These are phyloP conservation scores for Coelopa pilipes DNA, from an alignment of 2,888 invertebrate genomes.

Conservation along the genomic window DNA sequence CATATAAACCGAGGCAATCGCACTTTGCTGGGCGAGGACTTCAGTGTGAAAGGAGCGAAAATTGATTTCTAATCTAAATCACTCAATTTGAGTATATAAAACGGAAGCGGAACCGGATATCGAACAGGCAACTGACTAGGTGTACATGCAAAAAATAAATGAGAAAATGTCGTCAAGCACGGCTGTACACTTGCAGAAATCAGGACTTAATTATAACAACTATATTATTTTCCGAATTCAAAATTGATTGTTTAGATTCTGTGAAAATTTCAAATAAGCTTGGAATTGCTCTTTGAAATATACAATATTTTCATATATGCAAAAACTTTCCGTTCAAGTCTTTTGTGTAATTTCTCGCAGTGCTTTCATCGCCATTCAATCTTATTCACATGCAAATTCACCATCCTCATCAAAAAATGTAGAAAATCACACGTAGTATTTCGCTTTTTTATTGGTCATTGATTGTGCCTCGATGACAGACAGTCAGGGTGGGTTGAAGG, in stretches of 20 bases:
- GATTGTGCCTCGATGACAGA: constrained; percentile 46
- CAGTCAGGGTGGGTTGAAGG: constrained; percentile 24
- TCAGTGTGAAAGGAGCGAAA: constrained; percentile 31
- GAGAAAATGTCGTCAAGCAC: neutral
- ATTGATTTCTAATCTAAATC: constrained; percentile 36
- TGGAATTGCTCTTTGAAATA: too few species aligned
- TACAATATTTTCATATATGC: too few species aligned
- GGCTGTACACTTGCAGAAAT: too few species aligned
- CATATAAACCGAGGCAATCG: constrained; percentile 28
- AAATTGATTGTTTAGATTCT: too few species aligned
- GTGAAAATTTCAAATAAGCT: too few species aligned
- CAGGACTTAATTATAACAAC: too few species aligned
- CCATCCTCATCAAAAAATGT: constrained; percentile 29
- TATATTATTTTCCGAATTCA: too few species aligned
- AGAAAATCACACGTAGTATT: constrained; percentile 34
- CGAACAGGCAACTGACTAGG: neutral
- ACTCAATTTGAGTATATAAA: constrained; percentile 37
- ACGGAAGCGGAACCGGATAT: constrained; percentile 26
- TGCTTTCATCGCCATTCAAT: constrained; percentile 6
- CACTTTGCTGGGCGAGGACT: neutral
- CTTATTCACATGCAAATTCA: constrained; percentile 35
- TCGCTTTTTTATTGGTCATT: constrained; percentile 32
- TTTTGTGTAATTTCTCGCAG: constrained; percentile 1
- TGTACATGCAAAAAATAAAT: constrained; percentile 12
- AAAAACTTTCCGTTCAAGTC: too few species aligned